Conservation (phyloP, 1,140 invertebrate genomes). For the Drosophila equinoxialis region DNA sequence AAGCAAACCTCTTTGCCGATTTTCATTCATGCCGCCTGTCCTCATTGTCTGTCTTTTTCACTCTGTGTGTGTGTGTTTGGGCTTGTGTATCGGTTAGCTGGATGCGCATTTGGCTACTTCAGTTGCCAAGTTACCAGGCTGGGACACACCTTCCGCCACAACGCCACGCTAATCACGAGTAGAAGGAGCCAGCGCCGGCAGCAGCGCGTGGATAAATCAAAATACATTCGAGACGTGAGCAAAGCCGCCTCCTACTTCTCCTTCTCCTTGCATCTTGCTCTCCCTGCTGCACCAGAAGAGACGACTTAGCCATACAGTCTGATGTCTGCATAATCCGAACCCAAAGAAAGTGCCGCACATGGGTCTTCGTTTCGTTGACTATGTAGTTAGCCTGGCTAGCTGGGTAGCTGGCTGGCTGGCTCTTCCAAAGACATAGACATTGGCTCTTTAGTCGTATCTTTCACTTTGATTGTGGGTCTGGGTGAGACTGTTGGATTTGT, state of each 20-base stretch:
- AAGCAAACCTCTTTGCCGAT: neutral
- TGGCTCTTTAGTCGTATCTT: constrained; percentile 77
- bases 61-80: neutral
- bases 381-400: constrained; percentile 28
- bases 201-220: constrained; percentile 80
- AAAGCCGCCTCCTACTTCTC: constrained; percentile 47
- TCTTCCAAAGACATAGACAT: constrained; percentile 70
- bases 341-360: constrained; percentile 74
- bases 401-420: constrained; percentile 38
- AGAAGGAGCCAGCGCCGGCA: constrained; percentile 37
- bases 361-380: constrained; percentile 40
- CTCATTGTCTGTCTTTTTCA: constrained; percentile 15
- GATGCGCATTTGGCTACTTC: constrained; percentile 70
- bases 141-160: constrained; percentile 72
- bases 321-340: constrained; percentile 67
- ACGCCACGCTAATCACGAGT: constrained; percentile 76
- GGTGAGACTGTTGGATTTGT: constrained; percentile 1
- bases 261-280: neutral
- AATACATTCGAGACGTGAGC: constrained; percentile 68
- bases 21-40: constrained; percentile 62
- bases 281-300: constrained; percentile 5
- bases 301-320: neutral
- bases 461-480: constrained; percentile 74
- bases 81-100: constrained; percentile 37
- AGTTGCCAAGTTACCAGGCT: constrained; percentile 73